Evolutionary conservation across 1,140 invertebrate genomes (phyloP).

Genomic region (Drosophila sturtevanti): DNA sequence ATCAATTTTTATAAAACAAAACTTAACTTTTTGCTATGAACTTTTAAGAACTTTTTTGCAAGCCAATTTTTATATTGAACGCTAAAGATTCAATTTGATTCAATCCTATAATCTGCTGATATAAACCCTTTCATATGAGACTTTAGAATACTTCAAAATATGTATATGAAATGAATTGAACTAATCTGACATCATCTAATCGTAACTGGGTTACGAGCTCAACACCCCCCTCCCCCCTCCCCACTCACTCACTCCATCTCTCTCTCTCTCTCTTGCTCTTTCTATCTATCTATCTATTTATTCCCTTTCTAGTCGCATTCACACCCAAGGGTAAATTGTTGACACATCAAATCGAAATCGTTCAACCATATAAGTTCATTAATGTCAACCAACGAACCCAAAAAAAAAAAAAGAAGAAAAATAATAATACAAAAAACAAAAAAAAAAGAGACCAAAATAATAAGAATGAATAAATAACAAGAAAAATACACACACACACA

Average conservation of each 20-base stretch:
- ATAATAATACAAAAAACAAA: neutral
- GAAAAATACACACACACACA: slow-evolving; percentile 32
- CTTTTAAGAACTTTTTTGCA: no score
- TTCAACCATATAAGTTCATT: slow-evolving; percentile 75
- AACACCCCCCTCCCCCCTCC: neutral
- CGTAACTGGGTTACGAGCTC: neutral
- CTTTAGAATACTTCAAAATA: neutral
- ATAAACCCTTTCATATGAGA: neutral
- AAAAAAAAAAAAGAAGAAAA: slow-evolving; percentile 11
- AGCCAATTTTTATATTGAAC: no score
- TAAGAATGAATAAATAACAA: slow-evolving; percentile 80
- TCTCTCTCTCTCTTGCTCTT: neutral
- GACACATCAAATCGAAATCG: slow-evolving; percentile 66
- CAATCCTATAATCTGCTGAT: neutral
- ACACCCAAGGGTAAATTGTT: slow-evolving; percentile 34
- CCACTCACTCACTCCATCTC: neutral
- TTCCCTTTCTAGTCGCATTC: neutral
- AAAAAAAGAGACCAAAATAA: slow-evolving; percentile 62
- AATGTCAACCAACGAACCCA: slow-evolving; percentile 60
- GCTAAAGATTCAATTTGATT: no score
- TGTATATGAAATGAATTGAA: neutral
- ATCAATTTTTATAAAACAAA: no score
- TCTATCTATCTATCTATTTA: neutral
- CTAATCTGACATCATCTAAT: slow-evolving; percentile 7
- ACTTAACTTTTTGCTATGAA: no score